Conservation (phyloP, 2,113 vertebrate species). For the Edolisoma coerulescens region DNA sequence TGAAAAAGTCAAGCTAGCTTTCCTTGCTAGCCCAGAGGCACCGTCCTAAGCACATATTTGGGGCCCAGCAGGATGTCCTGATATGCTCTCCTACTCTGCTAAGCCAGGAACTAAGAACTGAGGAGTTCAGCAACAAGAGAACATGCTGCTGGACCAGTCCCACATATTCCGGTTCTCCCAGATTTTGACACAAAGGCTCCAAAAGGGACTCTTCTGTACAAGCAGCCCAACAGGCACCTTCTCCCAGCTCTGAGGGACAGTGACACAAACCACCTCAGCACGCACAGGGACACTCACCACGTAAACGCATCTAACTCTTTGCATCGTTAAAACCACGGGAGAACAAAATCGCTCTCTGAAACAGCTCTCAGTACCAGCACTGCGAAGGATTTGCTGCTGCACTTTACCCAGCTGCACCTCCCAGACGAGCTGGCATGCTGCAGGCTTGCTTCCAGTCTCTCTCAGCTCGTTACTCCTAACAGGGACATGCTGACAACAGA, state of each 20-base stretch:
- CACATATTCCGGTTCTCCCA: not conserved
- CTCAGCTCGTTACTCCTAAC: not conserved
- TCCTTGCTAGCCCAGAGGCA: not conserved
- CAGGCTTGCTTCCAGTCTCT: not conserved
- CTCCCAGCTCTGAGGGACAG: not conserved
- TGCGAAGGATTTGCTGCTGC: not conserved
- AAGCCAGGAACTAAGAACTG: not conserved
- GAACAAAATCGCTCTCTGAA: not conserved
- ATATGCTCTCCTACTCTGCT: not conserved
- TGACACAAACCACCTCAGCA: not conserved
- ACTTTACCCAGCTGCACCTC: not conserved
- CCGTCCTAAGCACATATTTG: not conserved
- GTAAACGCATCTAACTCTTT: not conserved
- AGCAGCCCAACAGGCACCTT: not conserved
- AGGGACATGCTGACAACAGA: rapidly evolving
- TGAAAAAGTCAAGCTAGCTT: not conserved
- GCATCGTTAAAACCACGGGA: rapidly evolving
- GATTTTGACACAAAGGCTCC: not conserved
- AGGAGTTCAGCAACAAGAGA: not conserved
- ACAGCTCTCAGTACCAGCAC: not conserved
- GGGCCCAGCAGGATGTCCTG: not conserved
- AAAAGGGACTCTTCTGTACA: not conserved
- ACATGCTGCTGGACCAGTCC: not conserved
- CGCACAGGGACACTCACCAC: not conserved
- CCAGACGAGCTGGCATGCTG: not conserved